Evolutionary conservation across 2,888 invertebrate species (phyloP), one percentile per base, ranked within the genome.

Genomic region (Ctena decussata): DNA sequence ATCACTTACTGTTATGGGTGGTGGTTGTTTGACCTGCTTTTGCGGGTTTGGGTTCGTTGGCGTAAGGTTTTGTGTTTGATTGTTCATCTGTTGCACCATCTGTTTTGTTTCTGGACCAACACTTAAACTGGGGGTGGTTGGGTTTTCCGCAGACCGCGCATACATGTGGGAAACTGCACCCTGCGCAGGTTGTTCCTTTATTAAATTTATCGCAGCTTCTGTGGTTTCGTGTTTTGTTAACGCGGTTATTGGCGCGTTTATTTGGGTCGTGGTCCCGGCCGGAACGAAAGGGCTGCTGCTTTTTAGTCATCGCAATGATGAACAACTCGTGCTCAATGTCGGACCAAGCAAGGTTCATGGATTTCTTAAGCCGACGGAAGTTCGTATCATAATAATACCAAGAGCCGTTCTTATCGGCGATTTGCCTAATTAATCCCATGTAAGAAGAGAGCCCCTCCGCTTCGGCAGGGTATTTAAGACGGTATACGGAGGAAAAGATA

Each of bases 131-230:
- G 21, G 65, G 11, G 21, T 65, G 65, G 21, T 65, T 65, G 5
- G 35, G 8, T 32, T 35, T 35, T 21, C 65, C 65, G 35, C 65
- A 65, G 24, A 65, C 32, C 35, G 35, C 35, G 18, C 65, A 65
- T 27, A 35, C 65, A 24, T 65, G 65, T 21, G 32, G 65, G 21
- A 35, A 65, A 35, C 35, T 15, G 30, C 65, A 65, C 6, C 65
- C 65, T 32, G 65, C 1, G 21, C 65, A 65, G 18, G 32, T 32
- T 11, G 32, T 35, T 0, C 65, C 65, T 18, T 24, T 65, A n/a
- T 65, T 65, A 35, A 65, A 65, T 65, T 65, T 65, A 21, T 35
- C 32, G 65, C 65, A 65, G 35, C n/a, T n/a, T n/a, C n/a, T n/a
- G n/a, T n/a, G n/a, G n/a, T n/a, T n/a, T n/a, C n/a, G n/a, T n/a